Percentiles rank a stretch among this genome's conserved stretches.
These are phyloP conservation scores for Cololabis saira DNA, from an alignment of 2,113 vertebrate species.

Conservation along the genomic window DNA sequence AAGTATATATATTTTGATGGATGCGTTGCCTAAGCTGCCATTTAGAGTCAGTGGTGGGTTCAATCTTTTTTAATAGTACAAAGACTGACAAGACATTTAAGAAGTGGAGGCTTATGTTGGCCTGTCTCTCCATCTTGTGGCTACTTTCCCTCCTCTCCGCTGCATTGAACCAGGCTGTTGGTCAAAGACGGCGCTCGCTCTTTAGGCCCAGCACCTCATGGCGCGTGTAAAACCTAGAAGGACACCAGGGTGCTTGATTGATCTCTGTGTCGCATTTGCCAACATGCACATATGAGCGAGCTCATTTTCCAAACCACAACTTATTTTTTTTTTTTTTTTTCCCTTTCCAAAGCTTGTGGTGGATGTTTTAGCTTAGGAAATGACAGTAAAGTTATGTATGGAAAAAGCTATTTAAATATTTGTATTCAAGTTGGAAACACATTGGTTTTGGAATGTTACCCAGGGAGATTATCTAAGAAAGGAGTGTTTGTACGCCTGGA, in stretches of 20 bases:
- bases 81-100: slow-evolving; percentile 55
- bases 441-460: slow-evolving; percentile 69
- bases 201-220: slow-evolving; percentile 27
- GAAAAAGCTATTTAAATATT: slow-evolving; percentile 76
- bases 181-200: slow-evolving; percentile 32
- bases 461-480: slow-evolving; percentile 61
- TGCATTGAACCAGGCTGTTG: slow-evolving; percentile 38
- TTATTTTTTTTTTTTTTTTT: slow-evolving; percentile 28
- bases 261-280: slow-evolving; percentile 62
- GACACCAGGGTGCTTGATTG: slow-evolving; percentile 53
- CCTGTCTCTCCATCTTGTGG: slow-evolving; percentile 47
- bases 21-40: slow-evolving; percentile 58
- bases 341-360: slow-evolving; percentile 45
- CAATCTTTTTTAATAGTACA: slow-evolving; percentile 44
- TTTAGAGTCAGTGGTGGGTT: slow-evolving; percentile 58
- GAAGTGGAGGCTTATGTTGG: slow-evolving; percentile 60
- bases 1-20: slow-evolving; percentile 62
- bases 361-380: slow-evolving; percentile 71
- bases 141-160: slow-evolving; percentile 49
- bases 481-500: slow-evolving; percentile 41
- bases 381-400: slow-evolving; percentile 68
- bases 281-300: slow-evolving; percentile 70
- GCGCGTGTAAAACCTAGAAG: slow-evolving; percentile 48
- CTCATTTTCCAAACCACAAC: slow-evolving; percentile 70
- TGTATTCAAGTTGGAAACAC: slow-evolving; percentile 73